A percentile compares a stretch with the other conserved stretches of the same genome.
phyloP scores from a whole-genome alignment of 2,797 vertebrate genomes.

The Tarsius wallacei region DNA sequence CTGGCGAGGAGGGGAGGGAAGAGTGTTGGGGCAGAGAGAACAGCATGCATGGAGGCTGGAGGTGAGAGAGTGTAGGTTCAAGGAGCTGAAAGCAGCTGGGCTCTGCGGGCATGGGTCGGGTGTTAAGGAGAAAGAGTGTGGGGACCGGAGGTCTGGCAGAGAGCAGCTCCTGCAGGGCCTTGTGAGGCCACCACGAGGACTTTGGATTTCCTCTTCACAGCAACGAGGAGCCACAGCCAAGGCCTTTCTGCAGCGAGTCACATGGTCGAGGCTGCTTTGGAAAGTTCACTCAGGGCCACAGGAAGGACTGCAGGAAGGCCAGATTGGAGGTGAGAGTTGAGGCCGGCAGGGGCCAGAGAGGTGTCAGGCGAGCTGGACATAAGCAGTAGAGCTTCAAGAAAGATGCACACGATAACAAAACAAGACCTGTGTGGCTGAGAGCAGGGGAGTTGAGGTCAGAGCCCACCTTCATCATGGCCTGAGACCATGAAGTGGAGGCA shows the following conservation, averaged over 20 bases:
- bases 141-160: not conserved
- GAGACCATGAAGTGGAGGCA: not conserved
- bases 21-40: not conserved
- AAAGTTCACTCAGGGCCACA: not conserved
- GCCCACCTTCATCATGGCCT: not conserved
- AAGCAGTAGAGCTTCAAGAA: not conserved
- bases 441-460: not conserved
- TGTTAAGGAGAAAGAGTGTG: accelerated
- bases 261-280: not conserved
- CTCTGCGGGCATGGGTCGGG: not conserved
- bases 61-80: not conserved
- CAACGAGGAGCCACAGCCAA: not conserved
- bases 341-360: not conserved
- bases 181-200: not conserved
- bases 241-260: not conserved
- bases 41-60: not conserved
- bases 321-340: not conserved
- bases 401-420: accelerated
- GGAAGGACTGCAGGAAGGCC: accelerated
- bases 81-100: not conserved
- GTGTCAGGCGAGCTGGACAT: not conserved
- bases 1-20: not conserved
- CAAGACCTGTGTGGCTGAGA: not conserved
- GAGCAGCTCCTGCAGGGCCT: not conserved
- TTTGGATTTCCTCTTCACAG: not conserved